phyloP scores from a whole-genome alignment of 2,888 invertebrate genomes.

The Germaria angustata region DNA sequence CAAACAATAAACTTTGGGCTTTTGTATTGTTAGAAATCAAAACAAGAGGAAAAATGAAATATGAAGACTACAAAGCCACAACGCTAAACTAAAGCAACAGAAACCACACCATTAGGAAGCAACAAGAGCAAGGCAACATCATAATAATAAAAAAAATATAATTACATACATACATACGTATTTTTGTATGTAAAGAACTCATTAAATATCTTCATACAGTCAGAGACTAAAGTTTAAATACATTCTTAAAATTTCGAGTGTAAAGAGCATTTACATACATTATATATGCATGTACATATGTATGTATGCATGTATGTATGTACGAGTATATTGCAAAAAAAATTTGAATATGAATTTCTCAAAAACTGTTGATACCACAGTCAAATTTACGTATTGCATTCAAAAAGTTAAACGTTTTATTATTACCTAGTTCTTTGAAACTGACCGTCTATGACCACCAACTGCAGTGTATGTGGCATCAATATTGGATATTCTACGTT shows the following conservation, averaged over 20 bases:
- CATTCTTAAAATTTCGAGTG: too few species aligned
- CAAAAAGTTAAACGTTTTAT: not conserved
- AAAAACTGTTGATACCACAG: not conserved
- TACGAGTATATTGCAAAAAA: not conserved
- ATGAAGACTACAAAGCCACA: slow-evolving; percentile 51
- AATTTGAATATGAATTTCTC: not conserved
- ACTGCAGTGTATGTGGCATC: too few species aligned
- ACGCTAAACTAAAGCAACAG: slow-evolving; percentile 28
- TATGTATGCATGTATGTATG: not conserved
- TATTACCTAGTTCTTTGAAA: too few species aligned
- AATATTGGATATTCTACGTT: too few species aligned
- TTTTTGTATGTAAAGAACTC: too few species aligned
- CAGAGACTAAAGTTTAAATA: too few species aligned
- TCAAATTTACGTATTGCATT: too few species aligned
- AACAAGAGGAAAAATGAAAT: not conserved
- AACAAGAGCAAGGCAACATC: slow-evolving; percentile 11
- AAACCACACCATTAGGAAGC: slow-evolving; percentile 19
- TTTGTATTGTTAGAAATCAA: slow-evolving; percentile 31
- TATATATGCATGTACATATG: too few species aligned
- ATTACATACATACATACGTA: not conserved
- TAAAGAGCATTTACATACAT: too few species aligned
- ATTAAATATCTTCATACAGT: too few species aligned
- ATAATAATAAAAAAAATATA: slow-evolving; percentile 23
- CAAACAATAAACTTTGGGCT: not conserved
- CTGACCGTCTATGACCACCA: too few species aligned